Evolutionary conservation across 92 coral and sea anemone species (phyloP), one percentile per base, ranked within the genome.

Genomic region (Chrysogorgia sp.): DNA sequence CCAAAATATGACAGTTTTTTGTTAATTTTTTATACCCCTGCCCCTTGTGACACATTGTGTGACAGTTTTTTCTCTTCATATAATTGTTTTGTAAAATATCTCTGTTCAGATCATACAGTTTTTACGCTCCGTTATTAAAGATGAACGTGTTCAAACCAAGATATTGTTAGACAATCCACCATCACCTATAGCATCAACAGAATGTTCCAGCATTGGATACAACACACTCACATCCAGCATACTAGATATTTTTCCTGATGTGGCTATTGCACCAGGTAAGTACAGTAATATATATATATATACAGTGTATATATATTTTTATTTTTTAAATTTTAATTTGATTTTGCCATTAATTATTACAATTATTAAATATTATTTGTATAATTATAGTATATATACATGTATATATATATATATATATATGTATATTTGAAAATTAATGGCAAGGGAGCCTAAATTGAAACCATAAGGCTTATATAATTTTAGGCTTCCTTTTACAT

Each of bases 121-220:
- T 55, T 91, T 90, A 64, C 81, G 84, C 31, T 77, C 82, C 40
- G 88, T 92, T 50, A 88, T 92, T 23, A 65, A 82, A 59, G 97
- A 92, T 48, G 88, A 92, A 31, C 87, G 97, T 34, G 96, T 92
- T 8, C 34, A 86, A 26, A 71, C 90, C 50, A 81, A 82, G n/a
- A 76, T 57, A 22, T 0, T 30, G 2, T 67, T 41, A 17, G 57
- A 13, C 1, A 43, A 32, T 10, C 88, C 91, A 3, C 47, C 40
- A 34, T 92, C 97, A 8, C 96, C 96, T 7, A 75, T 90, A 12
- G 87, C 96, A n/a, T 63, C 88, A 3, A 86, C 89, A 84, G 88
- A 86, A 71, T 81, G 75, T 63, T 35, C 71, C 23, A 80, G 92
- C 23, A 84, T 90, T 70, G 97, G 97, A 21, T 92, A 83, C 64